Percentiles rank a stretch among this genome's conserved stretches.
These are phyloP conservation scores for Tenthredo amoena DNA, from an alignment of 2,888 invertebrate species.

Conservation along the genomic window DNA sequence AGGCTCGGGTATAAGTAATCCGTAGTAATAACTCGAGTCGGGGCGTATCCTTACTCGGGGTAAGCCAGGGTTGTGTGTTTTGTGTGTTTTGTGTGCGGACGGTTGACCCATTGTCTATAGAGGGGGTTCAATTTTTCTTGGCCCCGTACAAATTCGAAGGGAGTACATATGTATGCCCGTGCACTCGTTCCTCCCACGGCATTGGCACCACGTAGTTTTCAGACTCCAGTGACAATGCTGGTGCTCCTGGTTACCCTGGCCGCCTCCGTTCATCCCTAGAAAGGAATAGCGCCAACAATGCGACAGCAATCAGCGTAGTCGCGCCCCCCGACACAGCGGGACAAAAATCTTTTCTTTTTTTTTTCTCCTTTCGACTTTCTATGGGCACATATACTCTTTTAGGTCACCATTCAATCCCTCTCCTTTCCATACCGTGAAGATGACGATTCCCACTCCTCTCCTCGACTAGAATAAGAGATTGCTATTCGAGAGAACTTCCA, in stretches of 20 bases:
- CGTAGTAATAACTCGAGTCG: background rate
- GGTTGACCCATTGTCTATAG: conserved; percentile 77
- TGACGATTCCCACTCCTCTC: too few relatives aligned
- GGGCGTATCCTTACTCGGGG: background rate
- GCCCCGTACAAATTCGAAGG: background rate
- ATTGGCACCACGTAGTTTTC: conserved; percentile 21
- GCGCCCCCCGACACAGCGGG: conserved; percentile 75
- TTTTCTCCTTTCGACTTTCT: background rate
- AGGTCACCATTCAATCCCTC: background rate
- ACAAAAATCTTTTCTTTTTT: conserved; percentile 52
- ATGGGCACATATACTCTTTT: background rate
- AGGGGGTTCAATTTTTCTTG: conserved; percentile 72
- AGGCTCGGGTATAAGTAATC: too few relatives aligned
- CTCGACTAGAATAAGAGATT: too few relatives aligned
- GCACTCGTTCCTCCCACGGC: background rate
- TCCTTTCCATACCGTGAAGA: too few relatives aligned
- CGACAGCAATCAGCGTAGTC: conserved; percentile 77
- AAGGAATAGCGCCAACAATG: conserved; percentile 68
- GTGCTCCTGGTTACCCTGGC: background rate
- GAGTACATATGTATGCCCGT: too few relatives aligned
- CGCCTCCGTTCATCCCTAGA: conserved; percentile 19
- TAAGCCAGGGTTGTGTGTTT: background rate
- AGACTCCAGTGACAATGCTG: conserved; percentile 31
- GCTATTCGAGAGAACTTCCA: too few relatives aligned
- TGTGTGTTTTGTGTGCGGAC: conserved; percentile 61